phyloP scores from a whole-genome alignment of 2,113 vertebrate genomes.

The Dolichotis patagonum region DNA sequence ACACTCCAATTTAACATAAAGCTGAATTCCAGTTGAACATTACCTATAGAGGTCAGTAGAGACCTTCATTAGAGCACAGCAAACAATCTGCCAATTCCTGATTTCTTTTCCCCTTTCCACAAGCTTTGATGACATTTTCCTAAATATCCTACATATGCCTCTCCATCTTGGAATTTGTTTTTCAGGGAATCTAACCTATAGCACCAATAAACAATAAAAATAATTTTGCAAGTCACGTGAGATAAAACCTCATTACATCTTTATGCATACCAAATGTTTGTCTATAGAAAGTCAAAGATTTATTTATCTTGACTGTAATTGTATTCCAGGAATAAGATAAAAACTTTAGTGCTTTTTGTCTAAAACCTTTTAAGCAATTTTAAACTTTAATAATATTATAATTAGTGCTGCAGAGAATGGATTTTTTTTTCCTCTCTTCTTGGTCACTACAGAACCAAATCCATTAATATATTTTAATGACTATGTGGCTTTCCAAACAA shows the following conservation, averaged over 20 bases:
- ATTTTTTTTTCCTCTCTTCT: not conserved
- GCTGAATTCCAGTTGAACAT: not conserved
- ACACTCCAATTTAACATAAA: not conserved
- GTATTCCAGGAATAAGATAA: not conserved
- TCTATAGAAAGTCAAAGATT: not conserved
- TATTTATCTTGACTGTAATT: not conserved
- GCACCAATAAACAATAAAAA: not conserved
- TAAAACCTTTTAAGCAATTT: slow-evolving; percentile 47
- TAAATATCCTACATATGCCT: not conserved
- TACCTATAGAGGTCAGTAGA: not conserved
- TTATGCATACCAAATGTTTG: not conserved
- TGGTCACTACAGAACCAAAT: not conserved
- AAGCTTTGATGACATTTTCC: accelerated
- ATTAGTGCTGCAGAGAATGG: not conserved
- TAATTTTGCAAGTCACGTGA: not conserved
- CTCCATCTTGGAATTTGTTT: not conserved
- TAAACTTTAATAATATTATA: slow-evolving; percentile 40
- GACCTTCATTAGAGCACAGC: not conserved
- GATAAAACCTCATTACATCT: not conserved
- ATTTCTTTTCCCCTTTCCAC: not conserved
- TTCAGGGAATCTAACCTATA: not conserved
- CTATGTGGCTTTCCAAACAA: slow-evolving; percentile 2
- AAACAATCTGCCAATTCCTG: not conserved
- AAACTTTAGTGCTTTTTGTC: not conserved
- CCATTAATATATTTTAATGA: not conserved